Percentiles rank a stretch among this genome's conserved stretches.
These are phyloP conservation scores for Ptychochromis oligacanthus DNA, from an alignment of 2,113 vertebrate genomes.

Conservation along the genomic window DNA sequence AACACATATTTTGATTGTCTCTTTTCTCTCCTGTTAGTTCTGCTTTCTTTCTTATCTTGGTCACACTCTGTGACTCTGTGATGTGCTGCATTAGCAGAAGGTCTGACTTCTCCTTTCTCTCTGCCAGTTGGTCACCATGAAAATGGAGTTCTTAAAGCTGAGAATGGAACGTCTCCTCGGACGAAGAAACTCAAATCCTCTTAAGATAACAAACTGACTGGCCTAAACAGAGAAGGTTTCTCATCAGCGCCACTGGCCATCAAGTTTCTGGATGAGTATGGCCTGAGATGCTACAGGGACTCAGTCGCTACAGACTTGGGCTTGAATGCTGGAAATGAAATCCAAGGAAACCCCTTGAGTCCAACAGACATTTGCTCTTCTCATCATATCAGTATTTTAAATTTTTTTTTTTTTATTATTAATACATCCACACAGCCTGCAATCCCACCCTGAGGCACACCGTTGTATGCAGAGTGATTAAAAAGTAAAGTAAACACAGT, in stretches of 20 bases:
- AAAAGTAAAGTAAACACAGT: slow-evolving; percentile 38
- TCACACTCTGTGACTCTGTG: neutral
- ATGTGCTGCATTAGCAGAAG: neutral
- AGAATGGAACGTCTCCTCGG: slow-evolving; percentile 92
- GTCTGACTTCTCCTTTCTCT: slow-evolving; percentile 21
- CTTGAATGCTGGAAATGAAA: slow-evolving; percentile 70
- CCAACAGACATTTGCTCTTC: slow-evolving; percentile 66
- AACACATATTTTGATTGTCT: neutral
- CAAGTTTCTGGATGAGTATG: slow-evolving; percentile 35
- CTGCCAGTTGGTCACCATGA: slow-evolving; percentile 86
- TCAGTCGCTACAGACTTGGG: slow-evolving; percentile 58
- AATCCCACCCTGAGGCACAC: slow-evolving; percentile 48
- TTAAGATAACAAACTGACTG: slow-evolving; percentile 73
- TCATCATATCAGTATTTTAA: slow-evolving; percentile 73
- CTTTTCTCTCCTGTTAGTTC: neutral
- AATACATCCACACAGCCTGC: slow-evolving; percentile 53
- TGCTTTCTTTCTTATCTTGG: neutral
- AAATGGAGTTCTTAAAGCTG: slow-evolving; percentile 91
- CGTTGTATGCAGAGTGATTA: slow-evolving; percentile 48
- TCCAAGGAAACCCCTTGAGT: slow-evolving; percentile 61
- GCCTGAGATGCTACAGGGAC: slow-evolving; percentile 50
- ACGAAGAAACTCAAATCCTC: slow-evolving; percentile 95
- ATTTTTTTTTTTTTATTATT: slow-evolving; percentile 53
- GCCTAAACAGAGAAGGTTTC: slow-evolving; percentile 48
- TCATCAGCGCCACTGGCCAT: slow-evolving; percentile 44